Conservation (phyloP, 92 coral and sea anemone genomes). For the Pocillopora meandrina region DNA sequence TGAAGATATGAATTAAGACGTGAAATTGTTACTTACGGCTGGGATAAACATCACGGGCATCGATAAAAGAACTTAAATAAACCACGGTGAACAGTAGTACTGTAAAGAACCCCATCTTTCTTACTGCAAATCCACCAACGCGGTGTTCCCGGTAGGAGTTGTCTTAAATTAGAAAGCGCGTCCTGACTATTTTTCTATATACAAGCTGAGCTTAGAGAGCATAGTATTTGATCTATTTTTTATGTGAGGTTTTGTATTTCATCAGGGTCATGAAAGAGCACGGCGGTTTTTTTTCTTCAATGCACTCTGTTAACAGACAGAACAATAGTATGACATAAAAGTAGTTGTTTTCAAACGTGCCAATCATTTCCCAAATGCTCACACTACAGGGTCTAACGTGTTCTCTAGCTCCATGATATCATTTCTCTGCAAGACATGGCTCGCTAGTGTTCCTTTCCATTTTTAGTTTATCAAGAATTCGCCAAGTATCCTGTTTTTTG, state of each 20-base stretch:
- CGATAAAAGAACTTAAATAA: not conserved
- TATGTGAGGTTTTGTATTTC: not conserved
- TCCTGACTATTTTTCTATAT: not conserved
- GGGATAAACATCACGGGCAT: not conserved
- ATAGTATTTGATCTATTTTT: not conserved
- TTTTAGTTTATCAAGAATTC: too few species aligned
- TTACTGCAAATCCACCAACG: not conserved
- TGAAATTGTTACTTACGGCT: not conserved
- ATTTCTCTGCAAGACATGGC: too few species aligned
- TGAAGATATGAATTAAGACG: not conserved
- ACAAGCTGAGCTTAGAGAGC: not conserved
- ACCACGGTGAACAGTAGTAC: slow-evolving; percentile 1
- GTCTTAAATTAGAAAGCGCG: not conserved
- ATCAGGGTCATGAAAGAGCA: slow-evolving; percentile 1
- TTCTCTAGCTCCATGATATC: too few species aligned
- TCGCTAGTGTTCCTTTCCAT: too few species aligned
- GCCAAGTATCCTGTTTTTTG: too few species aligned
- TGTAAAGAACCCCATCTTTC: slow-evolving; percentile 3
- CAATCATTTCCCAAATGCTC: not conserved
- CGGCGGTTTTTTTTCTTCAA: not conserved
- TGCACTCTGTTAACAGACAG: not conserved
- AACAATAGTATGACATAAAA: not conserved
- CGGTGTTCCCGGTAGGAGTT: not conserved
- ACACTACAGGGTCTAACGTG: not conserved
- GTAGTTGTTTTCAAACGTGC: not conserved